phyloP scores from a whole-genome alignment of 2,797 vertebrate genomes.

The Synaphobranchus kaupii region DNA sequence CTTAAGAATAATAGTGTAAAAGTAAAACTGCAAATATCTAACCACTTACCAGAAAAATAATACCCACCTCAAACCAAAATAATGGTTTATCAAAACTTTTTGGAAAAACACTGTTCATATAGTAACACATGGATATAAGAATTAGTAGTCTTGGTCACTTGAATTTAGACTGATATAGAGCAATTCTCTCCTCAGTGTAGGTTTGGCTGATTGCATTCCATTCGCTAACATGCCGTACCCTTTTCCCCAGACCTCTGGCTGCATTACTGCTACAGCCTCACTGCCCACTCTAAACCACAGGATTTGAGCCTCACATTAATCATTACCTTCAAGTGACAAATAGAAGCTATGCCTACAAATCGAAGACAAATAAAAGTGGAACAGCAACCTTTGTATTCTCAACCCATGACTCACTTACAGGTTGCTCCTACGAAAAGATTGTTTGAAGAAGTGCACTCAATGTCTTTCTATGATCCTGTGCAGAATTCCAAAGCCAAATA shows the following conservation, averaged over 20 bases:
- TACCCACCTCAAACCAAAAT: no score
- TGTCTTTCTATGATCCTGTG: background rate
- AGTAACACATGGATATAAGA: no score
- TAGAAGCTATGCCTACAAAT: background rate
- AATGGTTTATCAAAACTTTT: no score
- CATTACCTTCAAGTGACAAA: background rate
- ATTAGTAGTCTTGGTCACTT: background rate
- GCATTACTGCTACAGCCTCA: background rate
- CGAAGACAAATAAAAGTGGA: background rate
- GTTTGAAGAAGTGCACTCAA: background rate
- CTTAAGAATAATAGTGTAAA: no score
- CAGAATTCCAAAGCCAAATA: background rate
- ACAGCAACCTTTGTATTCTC: background rate
- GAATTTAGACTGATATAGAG: background rate
- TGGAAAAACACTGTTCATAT: no score
- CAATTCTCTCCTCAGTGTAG: background rate
- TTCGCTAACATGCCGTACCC: background rate
- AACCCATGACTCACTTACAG: background rate
- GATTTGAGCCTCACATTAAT: background rate
- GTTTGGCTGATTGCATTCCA: background rate
- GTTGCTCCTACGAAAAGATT: background rate
- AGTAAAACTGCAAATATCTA: no score
- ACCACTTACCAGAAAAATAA: no score
- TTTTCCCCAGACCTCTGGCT: background rate
- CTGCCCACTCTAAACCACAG: background rate